phyloP scores from a whole-genome alignment of 2,797 vertebrate species.

The Diplodus sargus region DNA sequence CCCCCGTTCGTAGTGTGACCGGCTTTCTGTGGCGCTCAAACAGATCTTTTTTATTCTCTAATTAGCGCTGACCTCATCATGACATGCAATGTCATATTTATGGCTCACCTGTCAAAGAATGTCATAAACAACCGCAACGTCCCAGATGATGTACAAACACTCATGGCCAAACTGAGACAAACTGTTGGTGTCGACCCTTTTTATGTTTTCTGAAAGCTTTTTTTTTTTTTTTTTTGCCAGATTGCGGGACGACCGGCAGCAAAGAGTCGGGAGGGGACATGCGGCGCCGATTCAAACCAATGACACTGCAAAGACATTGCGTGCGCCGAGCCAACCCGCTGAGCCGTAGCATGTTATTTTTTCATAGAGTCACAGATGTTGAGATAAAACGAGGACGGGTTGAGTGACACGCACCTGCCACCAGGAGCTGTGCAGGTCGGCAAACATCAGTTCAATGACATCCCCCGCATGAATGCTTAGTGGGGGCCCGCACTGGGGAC shows the following conservation, averaged over 20 bases:
- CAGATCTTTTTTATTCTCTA: slow-evolving; percentile 39
- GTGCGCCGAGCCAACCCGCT: slow-evolving; percentile 35
- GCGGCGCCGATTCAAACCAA: slow-evolving; percentile 35
- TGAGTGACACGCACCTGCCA: slow-evolving; percentile 90
- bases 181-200: slow-evolving; percentile 20
- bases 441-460: slow-evolving; percentile 91
- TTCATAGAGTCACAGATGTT: slow-evolving; percentile 64
- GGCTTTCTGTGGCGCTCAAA: slow-evolving; percentile 44
- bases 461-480: slow-evolving; percentile 90
- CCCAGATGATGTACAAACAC: slow-evolving; percentile 30
- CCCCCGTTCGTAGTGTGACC: slow-evolving; percentile 31
- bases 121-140: slow-evolving; percentile 35
- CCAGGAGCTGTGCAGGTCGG: slow-evolving; percentile 92
- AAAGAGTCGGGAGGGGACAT: slow-evolving; percentile 3
- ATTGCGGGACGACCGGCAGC: not conserved
- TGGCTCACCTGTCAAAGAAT: slow-evolving; percentile 34
- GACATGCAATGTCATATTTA: slow-evolving; percentile 37
- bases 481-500: slow-evolving; percentile 88
- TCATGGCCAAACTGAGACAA: slow-evolving; percentile 12
- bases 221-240: slow-evolving; percentile 1
- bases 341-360: slow-evolving; percentile 54
- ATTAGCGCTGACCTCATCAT: slow-evolving; percentile 59
- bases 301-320: slow-evolving; percentile 47
- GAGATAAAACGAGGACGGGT: slow-evolving; percentile 55
- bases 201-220: slow-evolving; percentile 17